These are phyloP conservation scores for Arctopsyche grandis DNA, from an alignment of 1,140 invertebrate species.

Conservation along the genomic window DNA sequence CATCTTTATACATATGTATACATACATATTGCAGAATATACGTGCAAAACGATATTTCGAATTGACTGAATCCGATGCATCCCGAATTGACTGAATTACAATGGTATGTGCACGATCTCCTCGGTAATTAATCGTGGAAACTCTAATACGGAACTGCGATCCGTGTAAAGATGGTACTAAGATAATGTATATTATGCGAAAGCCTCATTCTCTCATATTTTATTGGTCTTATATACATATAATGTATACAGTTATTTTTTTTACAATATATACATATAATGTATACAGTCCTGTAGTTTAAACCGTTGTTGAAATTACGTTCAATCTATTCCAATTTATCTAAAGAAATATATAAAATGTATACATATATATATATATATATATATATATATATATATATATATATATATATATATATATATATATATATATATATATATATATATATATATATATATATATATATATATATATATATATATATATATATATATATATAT, in stretches of 20 bases:
- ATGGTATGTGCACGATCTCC: background rate
- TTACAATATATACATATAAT: too few species aligned
- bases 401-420: constrained; percentile 30
- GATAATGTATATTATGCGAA: too few species aligned
- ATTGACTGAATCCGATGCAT: constrained; percentile 3
- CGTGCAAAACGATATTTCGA: constrained; percentile 7
- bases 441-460: too few species aligned
- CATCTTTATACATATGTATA: background rate
- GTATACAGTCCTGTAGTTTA: too few species aligned
- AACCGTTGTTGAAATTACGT: too few species aligned
- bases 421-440: too few species aligned
- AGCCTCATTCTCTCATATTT: too few species aligned
- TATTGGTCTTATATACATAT: too few species aligned
- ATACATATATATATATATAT: constrained; percentile 25
- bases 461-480: too few species aligned
- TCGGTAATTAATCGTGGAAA: background rate
- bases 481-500: too few species aligned
- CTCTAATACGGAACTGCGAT: background rate
- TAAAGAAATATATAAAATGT: constrained; percentile 2
- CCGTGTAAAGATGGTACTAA: background rate
- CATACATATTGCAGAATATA: background rate
- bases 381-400: constrained; percentile 30
- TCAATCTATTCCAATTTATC: too few species aligned
- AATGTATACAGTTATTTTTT: too few species aligned
- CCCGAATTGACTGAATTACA: background rate